A percentile compares a stretch with the other conserved stretches of the same genome.
Evolutionary conservation across 2,113 vertebrate genomes (phyloP).

Genomic region (Nipponia nippon): DNA sequence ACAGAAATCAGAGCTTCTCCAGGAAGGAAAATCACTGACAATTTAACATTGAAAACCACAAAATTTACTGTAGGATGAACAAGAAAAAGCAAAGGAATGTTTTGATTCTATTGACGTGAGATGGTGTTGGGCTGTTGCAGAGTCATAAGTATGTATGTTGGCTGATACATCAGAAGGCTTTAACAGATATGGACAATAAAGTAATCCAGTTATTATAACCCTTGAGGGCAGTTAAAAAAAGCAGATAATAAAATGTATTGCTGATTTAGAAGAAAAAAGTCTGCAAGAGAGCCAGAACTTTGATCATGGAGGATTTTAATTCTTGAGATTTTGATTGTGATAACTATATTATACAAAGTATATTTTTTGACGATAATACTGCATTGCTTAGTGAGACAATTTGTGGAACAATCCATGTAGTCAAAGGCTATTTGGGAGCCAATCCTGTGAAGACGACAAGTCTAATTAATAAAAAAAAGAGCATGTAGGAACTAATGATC

Average conservation of each 20-base stretch:
- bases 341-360: background rate
- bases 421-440: background rate
- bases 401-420: background rate
- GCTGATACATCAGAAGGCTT: background rate
- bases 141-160: background rate
- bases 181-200: constrained; percentile 25
- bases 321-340: constrained; percentile 19
- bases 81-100: background rate
- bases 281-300: background rate
- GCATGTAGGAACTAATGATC: background rate
- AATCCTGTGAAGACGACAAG: background rate
- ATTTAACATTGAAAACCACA: background rate
- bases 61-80: background rate
- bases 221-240: constrained; percentile 13
- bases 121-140: background rate
- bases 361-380: background rate
- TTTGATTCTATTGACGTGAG: background rate
- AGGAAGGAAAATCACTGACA: background rate
- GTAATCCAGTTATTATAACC: background rate
- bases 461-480: background rate
- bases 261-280: background rate
- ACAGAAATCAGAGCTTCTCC: background rate
- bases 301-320: constrained; percentile 45
- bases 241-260: constrained; percentile 29
- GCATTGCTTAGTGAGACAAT: background rate